Evolutionary conservation across 1,140 invertebrate species (phyloP), one percentile per base, ranked within the genome.

Genomic region (Psilanteris sp.): DNA sequence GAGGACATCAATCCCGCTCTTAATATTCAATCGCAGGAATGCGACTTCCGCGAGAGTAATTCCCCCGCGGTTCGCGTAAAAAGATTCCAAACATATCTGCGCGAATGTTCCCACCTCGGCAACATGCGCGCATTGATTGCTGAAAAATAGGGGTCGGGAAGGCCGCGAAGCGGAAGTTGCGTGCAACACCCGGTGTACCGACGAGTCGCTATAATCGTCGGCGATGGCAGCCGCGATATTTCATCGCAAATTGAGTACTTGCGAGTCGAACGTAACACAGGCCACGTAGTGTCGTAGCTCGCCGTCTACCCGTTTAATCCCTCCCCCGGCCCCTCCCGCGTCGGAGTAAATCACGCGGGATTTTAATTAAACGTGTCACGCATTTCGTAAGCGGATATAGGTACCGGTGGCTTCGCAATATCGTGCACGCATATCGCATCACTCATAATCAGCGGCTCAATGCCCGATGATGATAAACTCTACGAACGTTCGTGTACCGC

Each of bases 341-440:
- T 15, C 26, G 67, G 68, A 82, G 81, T 85, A 86, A 85, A 85
- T 85, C 85, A 85, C 79, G 70, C 44, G 43, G 79, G 77, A 85
- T 85, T 86, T 85, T 85, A 86, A 85, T 86, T 85, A 85, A 86
- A 85, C 83, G 81, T 81, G 83, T 85, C 85, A 81, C 73, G 84
- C 82, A 82, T 80, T 79, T 84, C 80, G 78, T n/a, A 82, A 80
- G 71, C 76, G 79, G 80, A 84, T 85, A 80, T 79, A 78, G 72
- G 77, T 71, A 72, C 39, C 39, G 43, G 62, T 52, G 54, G 39
- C 36, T 55, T 6, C 13, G 48, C 18, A 82, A 83, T 84, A 84
- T 83, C 80, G 78, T 41, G 77, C 75, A 79, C 79, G 80, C 81
- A 85, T 85, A 84, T 83, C 82, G 73, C 81, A 83, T 86, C 83